phyloP scores from a whole-genome alignment of 2,797 vertebrate species.

The Neopelma chrysocephalum region DNA sequence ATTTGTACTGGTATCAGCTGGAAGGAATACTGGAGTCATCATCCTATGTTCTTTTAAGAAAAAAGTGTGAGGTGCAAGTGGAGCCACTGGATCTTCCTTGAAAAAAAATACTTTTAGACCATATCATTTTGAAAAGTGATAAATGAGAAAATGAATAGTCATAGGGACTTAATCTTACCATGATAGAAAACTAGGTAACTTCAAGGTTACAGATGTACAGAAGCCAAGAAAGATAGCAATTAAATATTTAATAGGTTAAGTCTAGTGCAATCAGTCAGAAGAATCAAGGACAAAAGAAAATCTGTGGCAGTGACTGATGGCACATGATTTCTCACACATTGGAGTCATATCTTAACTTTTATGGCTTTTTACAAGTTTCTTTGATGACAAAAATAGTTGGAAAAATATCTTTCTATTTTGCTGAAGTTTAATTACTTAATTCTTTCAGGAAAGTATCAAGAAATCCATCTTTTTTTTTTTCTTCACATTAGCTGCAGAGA shows the following conservation, averaged over 20 bases:
- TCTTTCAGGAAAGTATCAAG: not conserved
- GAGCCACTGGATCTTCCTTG: not conserved
- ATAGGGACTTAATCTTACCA: not conserved
- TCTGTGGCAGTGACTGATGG: constrained; percentile 74
- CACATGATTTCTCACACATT: not conserved
- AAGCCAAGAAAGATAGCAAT: constrained; percentile 73
- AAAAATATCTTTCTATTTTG: not conserved
- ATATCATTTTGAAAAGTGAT: not conserved
- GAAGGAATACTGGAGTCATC: not conserved
- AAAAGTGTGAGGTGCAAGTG: not conserved
- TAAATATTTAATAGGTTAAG: constrained; percentile 81
- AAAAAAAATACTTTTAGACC: not conserved
- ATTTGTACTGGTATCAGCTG: not conserved
- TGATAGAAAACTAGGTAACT: not conserved
- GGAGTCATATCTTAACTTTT: not conserved
- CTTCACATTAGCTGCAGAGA: not conserved
- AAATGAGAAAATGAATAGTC: not conserved
- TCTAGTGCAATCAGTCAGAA: constrained; percentile 71
- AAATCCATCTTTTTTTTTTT: not conserved
- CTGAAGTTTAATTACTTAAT: not conserved
- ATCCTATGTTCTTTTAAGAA: not conserved
- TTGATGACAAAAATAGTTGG: not conserved
- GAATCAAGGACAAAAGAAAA: constrained; percentile 71
- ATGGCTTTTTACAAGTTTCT: not conserved
- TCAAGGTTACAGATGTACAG: constrained; percentile 72